Conservation (phyloP, 2,113 vertebrate genomes). For the Grus americana region DNA sequence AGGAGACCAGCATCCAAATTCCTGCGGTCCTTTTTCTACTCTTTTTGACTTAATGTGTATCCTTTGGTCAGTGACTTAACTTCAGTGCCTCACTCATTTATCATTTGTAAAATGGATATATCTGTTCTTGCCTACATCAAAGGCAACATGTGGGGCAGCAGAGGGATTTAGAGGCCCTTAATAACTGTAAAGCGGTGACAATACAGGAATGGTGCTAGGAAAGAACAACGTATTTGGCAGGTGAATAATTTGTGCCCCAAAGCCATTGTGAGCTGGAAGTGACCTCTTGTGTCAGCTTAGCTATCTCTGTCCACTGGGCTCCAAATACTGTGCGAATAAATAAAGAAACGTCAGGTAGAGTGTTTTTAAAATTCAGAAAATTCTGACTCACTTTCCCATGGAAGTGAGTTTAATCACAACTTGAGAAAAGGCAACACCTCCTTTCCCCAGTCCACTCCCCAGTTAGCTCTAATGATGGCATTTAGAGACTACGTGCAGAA, state of each 20-base stretch:
- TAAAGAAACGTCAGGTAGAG: neutral
- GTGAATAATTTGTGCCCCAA: constrained; percentile 19
- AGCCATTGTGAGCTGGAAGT: neutral
- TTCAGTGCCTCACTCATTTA: neutral
- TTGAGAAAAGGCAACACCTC: neutral
- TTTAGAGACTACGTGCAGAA: neutral
- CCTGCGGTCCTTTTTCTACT: neutral
- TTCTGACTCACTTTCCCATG: neutral
- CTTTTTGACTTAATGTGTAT: neutral
- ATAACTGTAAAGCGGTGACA: constrained; percentile 10
- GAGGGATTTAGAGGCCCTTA: constrained; percentile 1
- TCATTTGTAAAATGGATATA: neutral
- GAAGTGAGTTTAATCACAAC: neutral
- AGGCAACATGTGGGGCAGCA: neutral
- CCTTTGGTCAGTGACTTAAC: neutral
- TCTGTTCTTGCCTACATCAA: neutral
- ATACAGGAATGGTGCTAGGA: neutral
- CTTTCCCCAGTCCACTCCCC: neutral
- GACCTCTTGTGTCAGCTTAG: constrained; percentile 2
- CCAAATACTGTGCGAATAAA: neutral
- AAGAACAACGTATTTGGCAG: constrained; percentile 2
- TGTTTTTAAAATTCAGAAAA: neutral
- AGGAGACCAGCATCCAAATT: neutral
- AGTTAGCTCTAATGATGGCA: neutral
- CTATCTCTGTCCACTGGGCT: neutral